Evolutionary conservation across 1,140 invertebrate species (phyloP), one percentile per base, ranked within the genome.

Genomic region (Euura saliciscinereae): DNA sequence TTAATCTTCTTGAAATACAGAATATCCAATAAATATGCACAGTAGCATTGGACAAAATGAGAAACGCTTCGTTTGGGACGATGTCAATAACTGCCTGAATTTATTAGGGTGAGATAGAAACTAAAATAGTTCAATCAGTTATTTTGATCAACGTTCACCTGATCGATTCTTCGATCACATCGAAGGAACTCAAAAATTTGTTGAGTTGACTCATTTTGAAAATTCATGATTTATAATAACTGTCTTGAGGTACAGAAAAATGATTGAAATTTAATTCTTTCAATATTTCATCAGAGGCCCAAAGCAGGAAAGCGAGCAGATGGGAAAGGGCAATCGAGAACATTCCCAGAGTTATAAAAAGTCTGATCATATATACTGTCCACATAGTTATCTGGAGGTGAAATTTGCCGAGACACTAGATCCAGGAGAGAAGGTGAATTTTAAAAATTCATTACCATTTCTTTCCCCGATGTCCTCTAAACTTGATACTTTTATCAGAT

Each of bases 51-150:
- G 8, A 7, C n/a, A 7, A 69, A 74, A 75, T 44, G 75, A 83
- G 11, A 79, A 74, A 11, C 82, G 86, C 74, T 90, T 89, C 85
- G 78, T 77, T 5, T 90, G 89, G 89, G 88, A 90, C 77, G 87
- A 90, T 44, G 67, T 72, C 44, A 71, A 71, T 6, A 76, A 88
- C 75, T 79, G 75, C 51, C 76, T 90, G 70, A 59, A 82, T 43
- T 84, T 89, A 77, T 68, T 86, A 10, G 84, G 87, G 89, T 89
- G 28, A 69, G 28, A 43, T 43, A 6, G 79, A 74, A 0, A 87
- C 86, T 77, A 4, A 59, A 59, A 59, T 59, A 11, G 1, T 3
- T 59, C 13, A 59, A 28, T 28, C 1, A 28, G 28, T 28, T 28
- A 28, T 28, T 28, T 28, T 28, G 28, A 28, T n/a, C n/a, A n/a